phyloP scores from a whole-genome alignment of 2,113 vertebrate genomes.

The Cavia aperea region DNA sequence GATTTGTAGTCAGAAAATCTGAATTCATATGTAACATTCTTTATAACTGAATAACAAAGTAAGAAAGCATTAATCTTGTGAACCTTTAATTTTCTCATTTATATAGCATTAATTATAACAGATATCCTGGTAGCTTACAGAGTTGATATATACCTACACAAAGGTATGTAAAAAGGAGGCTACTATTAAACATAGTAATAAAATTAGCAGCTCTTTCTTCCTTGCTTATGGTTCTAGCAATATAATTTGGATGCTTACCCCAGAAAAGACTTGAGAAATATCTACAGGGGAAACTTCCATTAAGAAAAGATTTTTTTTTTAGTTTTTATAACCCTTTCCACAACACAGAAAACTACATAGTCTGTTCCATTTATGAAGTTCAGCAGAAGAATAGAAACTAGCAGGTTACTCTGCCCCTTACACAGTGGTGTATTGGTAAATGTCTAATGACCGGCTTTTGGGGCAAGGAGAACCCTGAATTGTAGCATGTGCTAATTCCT shows the following conservation, averaged over 20 bases:
- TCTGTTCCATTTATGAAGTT: constrained; percentile 2
- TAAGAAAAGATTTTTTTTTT: neutral
- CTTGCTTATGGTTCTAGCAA: neutral
- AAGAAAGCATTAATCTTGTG: neutral
- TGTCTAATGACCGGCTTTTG: neutral
- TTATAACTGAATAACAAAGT: neutral
- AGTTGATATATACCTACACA: neutral
- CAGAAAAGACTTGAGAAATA: constrained; percentile 18
- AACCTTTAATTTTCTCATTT: constrained; percentile 12
- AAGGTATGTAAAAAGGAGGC: neutral
- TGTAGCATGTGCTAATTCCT: neutral
- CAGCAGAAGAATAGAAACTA: constrained; percentile 4
- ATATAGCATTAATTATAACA: neutral
- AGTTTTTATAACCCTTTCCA: neutral
- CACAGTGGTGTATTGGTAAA: neutral
- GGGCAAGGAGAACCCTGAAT: neutral
- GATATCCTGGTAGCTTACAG: neutral
- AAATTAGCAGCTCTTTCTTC: constrained; percentile 12
- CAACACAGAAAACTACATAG: neutral
- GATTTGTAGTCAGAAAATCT: constrained; percentile 22
- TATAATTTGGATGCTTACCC: neutral
- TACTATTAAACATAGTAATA: constrained; percentile 26
- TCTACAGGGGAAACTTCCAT: neutral
- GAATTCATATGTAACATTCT: neutral
- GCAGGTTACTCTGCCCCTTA: neutral